Evolutionary conservation across 2,888 invertebrate species (phyloP).

Genomic region (Drosophila anomalata): DNA sequence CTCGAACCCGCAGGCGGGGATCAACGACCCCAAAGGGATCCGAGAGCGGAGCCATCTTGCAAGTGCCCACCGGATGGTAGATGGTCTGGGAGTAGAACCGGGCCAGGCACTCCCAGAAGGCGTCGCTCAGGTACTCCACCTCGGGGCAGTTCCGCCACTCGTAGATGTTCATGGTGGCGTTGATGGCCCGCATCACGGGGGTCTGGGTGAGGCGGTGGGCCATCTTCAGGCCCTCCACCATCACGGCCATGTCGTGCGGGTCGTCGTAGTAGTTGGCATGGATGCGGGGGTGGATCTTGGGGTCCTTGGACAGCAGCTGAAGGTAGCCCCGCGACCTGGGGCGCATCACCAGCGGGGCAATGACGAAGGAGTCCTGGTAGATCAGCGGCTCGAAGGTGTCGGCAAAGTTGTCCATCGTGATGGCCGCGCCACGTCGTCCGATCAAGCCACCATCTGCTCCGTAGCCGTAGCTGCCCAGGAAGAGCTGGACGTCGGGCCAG

Average conservation of each 20-base stretch:
- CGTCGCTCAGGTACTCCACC: conserved; percentile 88
- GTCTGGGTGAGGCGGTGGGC: conserved; percentile 87
- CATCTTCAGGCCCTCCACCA: conserved; percentile 92
- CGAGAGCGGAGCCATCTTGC: conserved; percentile 90
- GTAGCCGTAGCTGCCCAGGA: conserved; percentile 90
- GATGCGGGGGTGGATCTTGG: conserved; percentile 91
- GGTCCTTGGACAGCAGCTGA: conserved; percentile 88
- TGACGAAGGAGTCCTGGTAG: conserved; percentile 88
- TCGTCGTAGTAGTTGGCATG: conserved; percentile 93
- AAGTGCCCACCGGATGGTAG: conserved; percentile 92
- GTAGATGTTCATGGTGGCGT: conserved; percentile 87
- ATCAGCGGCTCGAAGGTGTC: conserved; percentile 89
- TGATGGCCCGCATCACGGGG: conserved; percentile 86
- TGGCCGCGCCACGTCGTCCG: conserved; percentile 88
- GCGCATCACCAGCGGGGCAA: conserved; percentile 89
- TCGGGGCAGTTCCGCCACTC: conserved; percentile 88
- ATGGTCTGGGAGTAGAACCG: conserved; percentile 91
- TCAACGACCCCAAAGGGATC: conserved; percentile 89
- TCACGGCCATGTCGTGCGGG: conserved; percentile 88
- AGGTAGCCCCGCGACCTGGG: conserved; percentile 90
- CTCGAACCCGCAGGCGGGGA: conserved; percentile 88
- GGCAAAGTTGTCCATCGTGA: conserved; percentile 88
- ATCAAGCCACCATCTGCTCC: conserved; percentile 91
- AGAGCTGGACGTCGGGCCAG: conserved; percentile 92
- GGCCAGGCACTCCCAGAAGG: conserved; percentile 91